Percentiles rank a stretch among this genome's conserved stretches.
phyloP scores from a whole-genome alignment of 2,113 vertebrate species.

The Turdus rufiventris region DNA sequence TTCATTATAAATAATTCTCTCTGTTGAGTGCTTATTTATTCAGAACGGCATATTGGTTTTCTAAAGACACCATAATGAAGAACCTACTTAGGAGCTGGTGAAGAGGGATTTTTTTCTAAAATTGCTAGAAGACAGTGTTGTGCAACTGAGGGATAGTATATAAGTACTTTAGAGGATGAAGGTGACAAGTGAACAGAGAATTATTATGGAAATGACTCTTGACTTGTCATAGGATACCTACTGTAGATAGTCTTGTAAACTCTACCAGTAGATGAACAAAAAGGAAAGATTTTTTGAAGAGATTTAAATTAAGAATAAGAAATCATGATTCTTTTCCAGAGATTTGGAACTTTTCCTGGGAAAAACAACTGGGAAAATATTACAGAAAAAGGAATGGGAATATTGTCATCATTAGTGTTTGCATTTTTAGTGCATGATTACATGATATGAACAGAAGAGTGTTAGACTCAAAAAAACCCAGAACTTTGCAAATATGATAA shows the following conservation, averaged over 20 bases:
- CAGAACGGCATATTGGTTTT: not conserved
- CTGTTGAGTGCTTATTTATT: not conserved
- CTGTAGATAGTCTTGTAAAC: not conserved
- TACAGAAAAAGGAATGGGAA: not conserved
- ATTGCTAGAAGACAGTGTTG: not conserved
- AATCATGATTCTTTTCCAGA: not conserved
- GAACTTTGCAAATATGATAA: not conserved
- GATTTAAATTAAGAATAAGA: not conserved
- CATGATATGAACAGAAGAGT: not conserved
- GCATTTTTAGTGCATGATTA: fast-evolving
- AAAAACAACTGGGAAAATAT: not conserved
- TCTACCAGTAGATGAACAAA: not conserved
- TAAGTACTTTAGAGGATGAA: not conserved
- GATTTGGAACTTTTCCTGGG: not conserved
- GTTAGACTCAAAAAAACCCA: not conserved
- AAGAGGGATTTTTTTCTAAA: not conserved
- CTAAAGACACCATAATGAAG: not conserved
- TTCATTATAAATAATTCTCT: not conserved
- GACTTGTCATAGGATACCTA: not conserved
- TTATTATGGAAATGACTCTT: not conserved
- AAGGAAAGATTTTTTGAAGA: not conserved
- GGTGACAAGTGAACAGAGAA: not conserved
- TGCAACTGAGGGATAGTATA: not conserved
- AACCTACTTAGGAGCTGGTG: not conserved
- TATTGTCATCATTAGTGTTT: not conserved